These are phyloP conservation scores for Chaenocephalus aceratus DNA, from an alignment of 2,113 vertebrate species.

Conservation along the genomic window DNA sequence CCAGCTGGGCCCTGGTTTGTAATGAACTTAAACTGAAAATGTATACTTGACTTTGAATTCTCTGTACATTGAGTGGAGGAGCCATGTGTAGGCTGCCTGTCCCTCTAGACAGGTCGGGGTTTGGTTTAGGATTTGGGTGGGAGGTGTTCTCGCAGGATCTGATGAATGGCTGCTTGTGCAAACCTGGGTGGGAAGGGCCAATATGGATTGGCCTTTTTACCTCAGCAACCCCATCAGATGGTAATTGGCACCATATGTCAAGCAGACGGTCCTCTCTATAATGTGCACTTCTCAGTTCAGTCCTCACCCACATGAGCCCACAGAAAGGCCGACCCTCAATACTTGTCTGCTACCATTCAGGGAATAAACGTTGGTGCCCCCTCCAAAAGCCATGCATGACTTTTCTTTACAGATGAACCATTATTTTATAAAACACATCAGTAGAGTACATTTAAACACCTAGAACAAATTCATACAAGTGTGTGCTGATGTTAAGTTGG, in stretches of 20 bases:
- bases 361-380: background rate
- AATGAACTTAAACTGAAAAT: slow-evolving; percentile 30
- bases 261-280: slow-evolving; percentile 57
- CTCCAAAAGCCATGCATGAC: background rate
- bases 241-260: slow-evolving; percentile 83
- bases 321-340: slow-evolving; percentile 11
- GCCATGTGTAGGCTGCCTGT: slow-evolving; percentile 67
- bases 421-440: background rate
- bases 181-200: slow-evolving; percentile 72
- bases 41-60: slow-evolving; percentile 49
- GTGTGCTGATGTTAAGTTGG: background rate
- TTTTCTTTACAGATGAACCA: background rate
- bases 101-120: slow-evolving; percentile 58
- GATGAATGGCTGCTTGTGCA: slow-evolving; percentile 81
- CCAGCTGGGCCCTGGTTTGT: slow-evolving; percentile 6
- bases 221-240: slow-evolving; percentile 65
- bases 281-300: slow-evolving; percentile 50
- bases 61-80: slow-evolving; percentile 51
- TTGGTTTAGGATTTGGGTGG: slow-evolving; percentile 70
- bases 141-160: slow-evolving; percentile 54
- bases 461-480: background rate
- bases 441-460: background rate
- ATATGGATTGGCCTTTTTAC: slow-evolving; percentile 77
- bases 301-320: slow-evolving; percentile 14
- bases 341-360: slow-evolving; percentile 15